Percentiles rank a stretch among this genome's conserved stretches.
Evolutionary conservation across 2,888 invertebrate genomes (phyloP).

Genomic region (Orgyia antiqua): DNA sequence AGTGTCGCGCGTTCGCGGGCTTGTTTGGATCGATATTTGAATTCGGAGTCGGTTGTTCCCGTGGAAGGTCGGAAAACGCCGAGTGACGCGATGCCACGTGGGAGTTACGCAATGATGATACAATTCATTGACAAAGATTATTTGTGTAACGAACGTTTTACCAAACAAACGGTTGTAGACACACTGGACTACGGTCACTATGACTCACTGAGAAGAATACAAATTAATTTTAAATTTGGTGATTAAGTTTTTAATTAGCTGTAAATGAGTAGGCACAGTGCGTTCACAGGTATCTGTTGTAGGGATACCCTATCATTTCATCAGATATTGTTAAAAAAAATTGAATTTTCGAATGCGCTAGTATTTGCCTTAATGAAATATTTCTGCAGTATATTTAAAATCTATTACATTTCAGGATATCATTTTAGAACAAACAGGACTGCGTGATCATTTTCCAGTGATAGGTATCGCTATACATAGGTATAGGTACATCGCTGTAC

Average conservation of each 20-base stretch:
- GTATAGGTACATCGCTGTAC: no score
- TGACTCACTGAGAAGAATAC: neutral
- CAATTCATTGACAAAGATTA: slow-evolving; percentile 72
- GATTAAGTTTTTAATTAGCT: neutral
- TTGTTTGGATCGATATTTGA: slow-evolving; percentile 54
- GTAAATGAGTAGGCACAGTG: no score
- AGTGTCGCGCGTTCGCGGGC: slow-evolving; percentile 58
- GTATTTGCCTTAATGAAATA: no score
- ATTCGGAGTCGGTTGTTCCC: slow-evolving; percentile 43
- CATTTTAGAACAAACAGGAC: no score
- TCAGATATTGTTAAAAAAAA: no score
- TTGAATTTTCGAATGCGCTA: no score
- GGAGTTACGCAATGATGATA: slow-evolving; percentile 64
- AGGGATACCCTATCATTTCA: no score
- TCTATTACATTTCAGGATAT: no score
- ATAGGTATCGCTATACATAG: no score
- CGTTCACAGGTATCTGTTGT: no score
- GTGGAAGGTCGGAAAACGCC: slow-evolving; percentile 41
- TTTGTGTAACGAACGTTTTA: slow-evolving; percentile 46
- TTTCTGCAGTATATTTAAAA: no score
- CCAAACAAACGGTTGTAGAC: slow-evolving; percentile 12
- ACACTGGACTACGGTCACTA: slow-evolving; percentile 5
- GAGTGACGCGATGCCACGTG: slow-evolving; percentile 62
- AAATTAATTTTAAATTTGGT: neutral
- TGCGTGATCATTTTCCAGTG: no score